These are phyloP conservation scores for Sebastiscus tertius DNA, from an alignment of 2,797 vertebrate genomes.

Conservation along the genomic window DNA sequence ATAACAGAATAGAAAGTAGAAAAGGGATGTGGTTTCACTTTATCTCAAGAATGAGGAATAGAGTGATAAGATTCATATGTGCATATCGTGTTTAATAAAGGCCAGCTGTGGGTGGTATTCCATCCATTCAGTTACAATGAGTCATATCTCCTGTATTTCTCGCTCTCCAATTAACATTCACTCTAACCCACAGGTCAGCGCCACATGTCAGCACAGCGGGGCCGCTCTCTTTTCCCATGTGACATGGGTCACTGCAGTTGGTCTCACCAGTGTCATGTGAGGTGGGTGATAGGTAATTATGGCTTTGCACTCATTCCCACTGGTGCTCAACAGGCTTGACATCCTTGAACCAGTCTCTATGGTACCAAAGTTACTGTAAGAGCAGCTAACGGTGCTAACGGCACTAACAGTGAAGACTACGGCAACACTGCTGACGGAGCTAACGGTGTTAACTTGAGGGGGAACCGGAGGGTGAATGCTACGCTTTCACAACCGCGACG, in stretches of 20 bases:
- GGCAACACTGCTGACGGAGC: too few relatives aligned
- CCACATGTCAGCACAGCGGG: constrained; percentile 34
- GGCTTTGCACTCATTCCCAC: constrained; percentile 25
- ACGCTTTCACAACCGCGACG: too few relatives aligned
- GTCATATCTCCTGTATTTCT: constrained; percentile 12
- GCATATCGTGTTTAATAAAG: background rate
- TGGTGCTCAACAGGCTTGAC: constrained; percentile 6
- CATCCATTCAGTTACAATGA: constrained; percentile 2
- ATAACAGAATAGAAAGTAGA: background rate
- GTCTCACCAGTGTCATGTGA: constrained; percentile 33
- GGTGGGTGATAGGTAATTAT: constrained; percentile 62
- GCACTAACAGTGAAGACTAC: too few relatives aligned
- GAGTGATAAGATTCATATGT: background rate
- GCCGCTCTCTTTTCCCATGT: constrained; percentile 15
- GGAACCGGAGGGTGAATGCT: too few relatives aligned
- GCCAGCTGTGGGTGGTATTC: background rate
- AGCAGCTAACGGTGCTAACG: background rate
- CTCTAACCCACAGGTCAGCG: constrained; percentile 30
- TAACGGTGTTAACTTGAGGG: too few relatives aligned
- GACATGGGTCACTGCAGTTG: constrained; percentile 36
- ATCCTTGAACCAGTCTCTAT: background rate
- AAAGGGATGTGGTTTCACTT: background rate
- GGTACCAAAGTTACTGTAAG: background rate
- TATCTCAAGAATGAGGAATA: constrained; percentile 1
- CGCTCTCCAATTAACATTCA: constrained; percentile 43